phyloP scores from a whole-genome alignment of 1,140 invertebrate species.

The Argopecten irradians region DNA sequence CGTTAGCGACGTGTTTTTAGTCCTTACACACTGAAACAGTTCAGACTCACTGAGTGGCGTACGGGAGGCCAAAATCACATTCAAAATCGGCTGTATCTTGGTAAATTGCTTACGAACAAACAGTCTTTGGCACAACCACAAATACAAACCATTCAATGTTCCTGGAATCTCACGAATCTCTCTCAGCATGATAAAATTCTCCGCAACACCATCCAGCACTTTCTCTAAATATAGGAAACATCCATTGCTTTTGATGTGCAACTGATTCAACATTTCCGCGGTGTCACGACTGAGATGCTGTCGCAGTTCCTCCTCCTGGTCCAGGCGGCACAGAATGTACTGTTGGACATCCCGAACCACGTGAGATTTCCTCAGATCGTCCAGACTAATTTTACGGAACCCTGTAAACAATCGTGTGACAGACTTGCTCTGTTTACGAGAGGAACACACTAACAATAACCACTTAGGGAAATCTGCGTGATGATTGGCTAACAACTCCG shows the following conservation, averaged over 20 bases:
- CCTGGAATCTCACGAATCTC: conserved; percentile 93
- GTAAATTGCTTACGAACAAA: conserved; percentile 84
- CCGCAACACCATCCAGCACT: conserved; percentile 90
- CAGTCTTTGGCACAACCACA: conserved; percentile 95
- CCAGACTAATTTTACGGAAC: conserved; percentile 92
- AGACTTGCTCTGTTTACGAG: conserved; percentile 86
- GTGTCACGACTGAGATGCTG: conserved; percentile 90
- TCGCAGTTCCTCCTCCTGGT: conserved; percentile 82
- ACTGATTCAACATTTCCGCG: conserved; percentile 94
- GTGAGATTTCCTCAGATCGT: conserved; percentile 92
- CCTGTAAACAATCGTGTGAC: conserved; percentile 95
- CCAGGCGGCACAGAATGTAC: conserved; percentile 93
- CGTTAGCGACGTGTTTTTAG: conserved; percentile 86
- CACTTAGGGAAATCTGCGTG: conserved; percentile 95
- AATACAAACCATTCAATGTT: conserved; percentile 94
- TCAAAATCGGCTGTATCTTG: conserved; percentile 90
- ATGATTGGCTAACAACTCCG: conserved; percentile 90
- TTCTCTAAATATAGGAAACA: conserved; percentile 95
- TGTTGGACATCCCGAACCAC: conserved; percentile 92
- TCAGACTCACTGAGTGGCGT: conserved; percentile 88
- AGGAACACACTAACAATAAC: conserved; percentile 93
- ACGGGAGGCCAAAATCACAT: conserved; percentile 91
- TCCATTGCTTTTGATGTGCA: conserved; percentile 97
- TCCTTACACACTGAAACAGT: conserved; percentile 88
- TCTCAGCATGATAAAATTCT: conserved; percentile 92